A percentile compares a stretch with the other conserved stretches of the same genome.
Conservation (phyloP, 2,888 invertebrate species). For the Thera britannica region DNA sequence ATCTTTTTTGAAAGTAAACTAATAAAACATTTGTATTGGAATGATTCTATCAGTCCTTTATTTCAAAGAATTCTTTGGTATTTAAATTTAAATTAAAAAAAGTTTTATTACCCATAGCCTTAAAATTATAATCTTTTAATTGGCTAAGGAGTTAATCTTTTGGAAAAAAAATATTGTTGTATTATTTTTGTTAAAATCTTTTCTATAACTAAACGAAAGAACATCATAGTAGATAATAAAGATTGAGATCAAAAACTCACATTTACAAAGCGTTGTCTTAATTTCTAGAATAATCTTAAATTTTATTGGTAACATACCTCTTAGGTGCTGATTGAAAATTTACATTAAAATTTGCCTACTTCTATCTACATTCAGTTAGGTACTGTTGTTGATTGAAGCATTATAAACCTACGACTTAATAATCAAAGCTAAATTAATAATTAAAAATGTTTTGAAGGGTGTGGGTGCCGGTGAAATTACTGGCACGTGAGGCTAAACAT, state of each 20-base stretch:
- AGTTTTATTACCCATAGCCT: too few relatives aligned
- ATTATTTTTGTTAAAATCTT: not conserved
- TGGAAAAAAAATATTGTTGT: not conserved
- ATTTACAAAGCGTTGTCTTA: slow-evolving; percentile 53
- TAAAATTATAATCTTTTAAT: too few relatives aligned
- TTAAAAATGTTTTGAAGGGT: too few relatives aligned
- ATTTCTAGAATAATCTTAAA: slow-evolving; percentile 33
- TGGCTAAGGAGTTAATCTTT: not conserved
- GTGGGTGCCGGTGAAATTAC: too few relatives aligned
- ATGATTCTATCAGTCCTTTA: slow-evolving; percentile 57
- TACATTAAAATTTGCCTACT: slow-evolving; percentile 25
- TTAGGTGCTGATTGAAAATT: slow-evolving; percentile 34
- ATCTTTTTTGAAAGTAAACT: slow-evolving; percentile 19
- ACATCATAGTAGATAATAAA: slow-evolving; percentile 27
- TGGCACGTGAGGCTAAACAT: too few relatives aligned
- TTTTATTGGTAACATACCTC: slow-evolving; percentile 43
- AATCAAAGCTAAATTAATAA: too few relatives aligned
- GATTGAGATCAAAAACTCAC: slow-evolving; percentile 71
- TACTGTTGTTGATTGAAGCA: slow-evolving; percentile 5
- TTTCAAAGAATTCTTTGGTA: slow-evolving; percentile 4
- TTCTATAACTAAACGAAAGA: slow-evolving; percentile 8
- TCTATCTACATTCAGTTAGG: slow-evolving; percentile 25
- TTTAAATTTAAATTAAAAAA: not conserved
- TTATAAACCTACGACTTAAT: not conserved
- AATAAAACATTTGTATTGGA: slow-evolving; percentile 45